phyloP scores from a whole-genome alignment of 2,888 invertebrate species.

The Eupithecia pulchellata region DNA sequence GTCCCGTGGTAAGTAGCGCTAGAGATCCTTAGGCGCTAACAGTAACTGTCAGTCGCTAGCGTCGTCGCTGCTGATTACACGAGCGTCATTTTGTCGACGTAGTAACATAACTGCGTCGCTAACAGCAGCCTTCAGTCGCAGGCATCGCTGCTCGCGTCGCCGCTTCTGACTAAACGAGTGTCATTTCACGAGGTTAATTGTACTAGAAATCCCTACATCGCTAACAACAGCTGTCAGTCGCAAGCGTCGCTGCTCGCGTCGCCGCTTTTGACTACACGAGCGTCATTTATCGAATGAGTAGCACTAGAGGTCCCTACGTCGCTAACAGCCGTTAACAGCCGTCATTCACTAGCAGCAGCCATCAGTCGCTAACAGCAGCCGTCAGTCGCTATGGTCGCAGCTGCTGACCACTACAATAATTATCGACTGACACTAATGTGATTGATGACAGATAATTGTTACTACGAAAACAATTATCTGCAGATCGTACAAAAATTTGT shows the following conservation, averaged over 20 bases:
- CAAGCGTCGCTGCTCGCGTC: too few species aligned
- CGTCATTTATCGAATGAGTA: neutral
- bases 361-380: too few species aligned
- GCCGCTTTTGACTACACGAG: neutral
- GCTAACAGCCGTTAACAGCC: neutral
- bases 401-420: too few species aligned
- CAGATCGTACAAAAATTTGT: too few species aligned
- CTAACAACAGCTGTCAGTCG: neutral
- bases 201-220: neutral
- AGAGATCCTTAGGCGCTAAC: neutral
- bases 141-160: too few species aligned
- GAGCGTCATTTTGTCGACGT: constrained; percentile 94
- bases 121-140: neutral
- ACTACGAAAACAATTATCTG: too few species aligned
- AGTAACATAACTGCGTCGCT: neutral
- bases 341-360: too few species aligned
- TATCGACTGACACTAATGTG: too few species aligned
- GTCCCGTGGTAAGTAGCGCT: too few species aligned
- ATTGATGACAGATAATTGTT: too few species aligned
- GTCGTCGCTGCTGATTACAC: constrained; percentile 83
- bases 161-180: neutral
- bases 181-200: neutral
- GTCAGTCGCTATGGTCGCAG: neutral
- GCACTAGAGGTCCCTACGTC: neutral
- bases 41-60: too few species aligned